Percentiles rank a stretch among this genome's conserved stretches.
These are phyloP conservation scores for Anoncus sp. DNA, from an alignment of 2,888 invertebrate genomes.

Conservation along the genomic window DNA sequence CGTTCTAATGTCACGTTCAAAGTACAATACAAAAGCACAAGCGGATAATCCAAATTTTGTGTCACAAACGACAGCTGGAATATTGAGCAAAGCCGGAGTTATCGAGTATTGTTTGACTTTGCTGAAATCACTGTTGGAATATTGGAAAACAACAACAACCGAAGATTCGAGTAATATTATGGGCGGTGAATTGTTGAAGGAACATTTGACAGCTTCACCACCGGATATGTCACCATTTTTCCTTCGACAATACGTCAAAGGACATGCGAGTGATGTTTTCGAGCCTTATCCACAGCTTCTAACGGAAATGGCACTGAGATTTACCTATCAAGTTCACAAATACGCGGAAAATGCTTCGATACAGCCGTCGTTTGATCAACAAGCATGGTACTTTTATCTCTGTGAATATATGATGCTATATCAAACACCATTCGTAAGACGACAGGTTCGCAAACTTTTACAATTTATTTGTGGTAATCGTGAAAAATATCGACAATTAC, in stretches of 20 bases:
- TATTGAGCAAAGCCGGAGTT: slow-evolving; percentile 88
- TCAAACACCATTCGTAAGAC: slow-evolving; percentile 94
- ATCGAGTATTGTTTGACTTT: slow-evolving; percentile 90
- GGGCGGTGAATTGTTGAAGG: slow-evolving; percentile 90
- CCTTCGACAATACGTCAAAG: slow-evolving; percentile 95
- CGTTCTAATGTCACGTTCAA: slow-evolving; percentile 91
- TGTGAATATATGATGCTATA: slow-evolving; percentile 98
- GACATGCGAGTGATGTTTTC: slow-evolving; percentile 96
- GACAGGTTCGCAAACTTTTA: slow-evolving; percentile 96
- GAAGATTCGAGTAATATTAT: slow-evolving; percentile 83
- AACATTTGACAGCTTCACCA: slow-evolving; percentile 91
- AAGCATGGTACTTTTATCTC: slow-evolving; percentile 91
- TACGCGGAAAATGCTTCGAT: slow-evolving; percentile 83
- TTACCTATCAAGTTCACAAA: slow-evolving; percentile 97
- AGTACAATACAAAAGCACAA: slow-evolving; percentile 83
- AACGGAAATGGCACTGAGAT: slow-evolving; percentile 96
- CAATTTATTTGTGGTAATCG: slow-evolving; percentile 97
- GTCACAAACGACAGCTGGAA: slow-evolving; percentile 89
- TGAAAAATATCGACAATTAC: slow-evolving; percentile 96
- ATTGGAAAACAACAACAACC: slow-evolving; percentile 88
- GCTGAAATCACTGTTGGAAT: slow-evolving; percentile 89
- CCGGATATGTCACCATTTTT: slow-evolving; percentile 99
- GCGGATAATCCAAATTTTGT: slow-evolving; percentile 85
- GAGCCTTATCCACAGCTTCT: slow-evolving; percentile 97
- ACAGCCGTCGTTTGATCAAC: slow-evolving; percentile 81